Conservation (phyloP, 2,888 invertebrate species). For the Rhimphoctona megacephalus region DNA sequence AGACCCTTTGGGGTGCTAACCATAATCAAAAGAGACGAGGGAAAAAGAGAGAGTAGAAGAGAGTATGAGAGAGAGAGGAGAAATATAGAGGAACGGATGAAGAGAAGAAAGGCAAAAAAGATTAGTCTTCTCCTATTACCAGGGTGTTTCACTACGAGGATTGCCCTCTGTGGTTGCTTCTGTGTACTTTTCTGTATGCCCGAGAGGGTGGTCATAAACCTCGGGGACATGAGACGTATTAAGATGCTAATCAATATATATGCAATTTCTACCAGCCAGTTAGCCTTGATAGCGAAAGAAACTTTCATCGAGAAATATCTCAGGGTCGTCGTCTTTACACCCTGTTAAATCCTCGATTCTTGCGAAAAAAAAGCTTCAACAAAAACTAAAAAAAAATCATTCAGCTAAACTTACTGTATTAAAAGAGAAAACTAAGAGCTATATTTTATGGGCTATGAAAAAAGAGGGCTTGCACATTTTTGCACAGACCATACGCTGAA, state of each 20-base stretch:
- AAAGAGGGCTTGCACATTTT: background rate
- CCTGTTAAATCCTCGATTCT: conserved; percentile 1
- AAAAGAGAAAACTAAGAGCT: background rate
- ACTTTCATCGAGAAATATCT: conserved; percentile 50
- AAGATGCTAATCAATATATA: conserved; percentile 70
- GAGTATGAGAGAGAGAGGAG: background rate
- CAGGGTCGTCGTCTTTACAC: conserved; percentile 46
- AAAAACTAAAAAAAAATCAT: background rate
- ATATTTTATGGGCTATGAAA: background rate
- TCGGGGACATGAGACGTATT: conserved; percentile 66
- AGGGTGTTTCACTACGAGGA: conserved; percentile 24
- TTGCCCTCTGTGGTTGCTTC: conserved; percentile 26
- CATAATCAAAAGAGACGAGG: conserved; percentile 12
- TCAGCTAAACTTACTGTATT: background rate
- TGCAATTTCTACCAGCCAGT: conserved; percentile 64
- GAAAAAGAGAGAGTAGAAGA: background rate
- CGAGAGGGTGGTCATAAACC: conserved; percentile 65
- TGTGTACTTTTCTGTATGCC: conserved; percentile 11
- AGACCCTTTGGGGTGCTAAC: conserved; percentile 13
- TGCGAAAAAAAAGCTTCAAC: background rate
- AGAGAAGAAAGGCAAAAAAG: background rate
- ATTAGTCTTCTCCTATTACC: conserved; percentile 22
- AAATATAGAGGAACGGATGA: background rate
- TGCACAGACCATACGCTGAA: too few relatives aligned
- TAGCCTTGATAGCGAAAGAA: conserved; percentile 60